A percentile compares a stretch with the other conserved stretches of the same genome.
phyloP scores from a whole-genome alignment of 2,113 vertebrate species.

The Phyllostomus discolor region DNA sequence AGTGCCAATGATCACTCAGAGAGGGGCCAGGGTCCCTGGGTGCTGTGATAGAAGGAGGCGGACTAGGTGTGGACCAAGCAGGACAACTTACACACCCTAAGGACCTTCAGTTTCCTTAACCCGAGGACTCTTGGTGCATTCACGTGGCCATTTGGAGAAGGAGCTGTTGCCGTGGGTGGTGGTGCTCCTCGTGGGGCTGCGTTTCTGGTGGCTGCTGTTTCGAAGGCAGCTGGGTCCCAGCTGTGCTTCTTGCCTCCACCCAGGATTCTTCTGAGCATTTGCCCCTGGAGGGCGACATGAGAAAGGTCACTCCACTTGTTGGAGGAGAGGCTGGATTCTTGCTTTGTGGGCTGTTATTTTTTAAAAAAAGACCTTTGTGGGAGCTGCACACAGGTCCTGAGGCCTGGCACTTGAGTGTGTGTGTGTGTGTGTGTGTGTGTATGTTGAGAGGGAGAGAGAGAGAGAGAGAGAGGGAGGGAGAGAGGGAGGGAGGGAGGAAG shows the following conservation, averaged over 20 bases:
- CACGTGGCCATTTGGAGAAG: accelerated
- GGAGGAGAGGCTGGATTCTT: background rate
- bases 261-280: background rate
- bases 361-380: background rate
- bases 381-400: conserved; percentile 18
- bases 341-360: background rate
- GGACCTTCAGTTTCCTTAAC: background rate
- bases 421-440: background rate
- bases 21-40: background rate
- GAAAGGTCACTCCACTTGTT: background rate
- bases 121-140: accelerated
- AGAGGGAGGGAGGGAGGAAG: too few species aligned
- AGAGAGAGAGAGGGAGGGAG: too few species aligned
- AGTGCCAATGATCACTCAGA: background rate
- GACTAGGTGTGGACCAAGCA: background rate
- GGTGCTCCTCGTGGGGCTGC: background rate
- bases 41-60: background rate
- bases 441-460: too few species aligned
- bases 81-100: accelerated
- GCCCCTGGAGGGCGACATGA: background rate
- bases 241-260: background rate
- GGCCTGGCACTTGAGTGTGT: conserved; percentile 19
- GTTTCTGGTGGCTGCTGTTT: background rate
- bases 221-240: conserved; percentile 12
- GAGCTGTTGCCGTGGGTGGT: background rate